Evolutionary conservation across 2,113 vertebrate genomes (phyloP), one percentile per base, ranked within the genome.

Genomic region (Rhynchopsitta pachyrhyncha): DNA sequence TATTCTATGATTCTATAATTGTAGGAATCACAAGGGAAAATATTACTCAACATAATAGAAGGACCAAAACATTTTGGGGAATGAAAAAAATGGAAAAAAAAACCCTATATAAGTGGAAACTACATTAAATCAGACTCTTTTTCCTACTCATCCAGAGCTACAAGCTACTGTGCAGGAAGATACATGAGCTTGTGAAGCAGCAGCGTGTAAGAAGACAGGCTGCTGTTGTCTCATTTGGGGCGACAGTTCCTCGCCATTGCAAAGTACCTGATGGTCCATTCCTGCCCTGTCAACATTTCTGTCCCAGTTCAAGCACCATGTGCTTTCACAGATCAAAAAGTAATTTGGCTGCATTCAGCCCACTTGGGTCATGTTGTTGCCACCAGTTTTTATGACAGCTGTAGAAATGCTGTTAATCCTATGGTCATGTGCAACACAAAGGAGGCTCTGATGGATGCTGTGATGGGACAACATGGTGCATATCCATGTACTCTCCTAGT

Each of bases 341-440:
- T 27, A 19, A 2, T 13, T 19, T 68, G 46, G 13, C 22, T 42
- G 27, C 14, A 14, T 22, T 44, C 18, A 49, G 50, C 8, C 24
- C 33, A 27, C 16, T 2, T 7, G 20, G 59, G 18, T n/a, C 3
- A 0, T n/a, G 18, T 10, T 29, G 12, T 12, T 50, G 15, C 24
- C 14, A 20, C 7, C 24, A 4, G 11, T 25, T 39, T 66, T 71
- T 28, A 20, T n/a, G 35, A 13, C 33, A 59, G 15, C 47, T 62
- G 24, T 35, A 62, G 68, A 41, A 44, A 74, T 27, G 41, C 9
- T 53, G 42, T 13, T 62, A 25, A 46, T 50, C 17, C 52, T 24
- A 11, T 19, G 14, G 33, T 16, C 67, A 14, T 2, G 3, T 7
- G 20, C 37, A 29, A 39, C 28, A 35, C 4, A 15, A 49, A 42